A percentile compares a stretch with the other conserved stretches of the same genome.
phyloP scores from a whole-genome alignment of 2,888 invertebrate genomes.

The Cantharis lateralis region DNA sequence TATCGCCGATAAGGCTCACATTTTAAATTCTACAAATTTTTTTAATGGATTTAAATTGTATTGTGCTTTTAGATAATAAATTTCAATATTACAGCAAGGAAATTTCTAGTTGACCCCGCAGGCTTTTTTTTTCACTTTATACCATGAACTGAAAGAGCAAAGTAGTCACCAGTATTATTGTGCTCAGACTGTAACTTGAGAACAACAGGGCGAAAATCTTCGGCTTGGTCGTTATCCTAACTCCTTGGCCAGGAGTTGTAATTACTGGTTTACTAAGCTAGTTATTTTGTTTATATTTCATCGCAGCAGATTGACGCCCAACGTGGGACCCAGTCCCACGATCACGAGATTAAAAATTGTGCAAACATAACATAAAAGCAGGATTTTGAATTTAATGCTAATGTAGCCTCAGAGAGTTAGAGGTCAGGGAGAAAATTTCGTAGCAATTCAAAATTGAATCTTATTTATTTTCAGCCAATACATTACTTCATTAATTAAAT shows the following conservation, averaged over 20 bases:
- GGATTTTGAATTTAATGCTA: background rate
- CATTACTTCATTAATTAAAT: background rate
- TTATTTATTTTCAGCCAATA: background rate
- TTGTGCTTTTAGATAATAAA: background rate
- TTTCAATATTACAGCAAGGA: background rate
- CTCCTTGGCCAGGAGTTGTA: too few species aligned
- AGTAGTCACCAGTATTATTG: too few species aligned
- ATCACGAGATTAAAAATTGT: too few species aligned
- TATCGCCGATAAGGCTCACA: background rate
- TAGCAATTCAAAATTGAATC: background rate
- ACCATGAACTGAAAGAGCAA: too few species aligned
- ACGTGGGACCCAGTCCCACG: too few species aligned
- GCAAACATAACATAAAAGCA: background rate
- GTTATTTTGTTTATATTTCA: too few species aligned
- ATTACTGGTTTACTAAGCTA: too few species aligned
- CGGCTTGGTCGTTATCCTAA: too few species aligned
- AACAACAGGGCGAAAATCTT: too few species aligned
- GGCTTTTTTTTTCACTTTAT: background rate
- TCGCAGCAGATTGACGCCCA: too few species aligned
- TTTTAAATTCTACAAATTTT: background rate
- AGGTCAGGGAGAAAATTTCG: background rate
- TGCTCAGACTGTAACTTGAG: too few species aligned
- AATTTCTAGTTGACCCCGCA: background rate
- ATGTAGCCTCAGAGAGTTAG: too few species aligned
- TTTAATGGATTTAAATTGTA: background rate